These are phyloP conservation scores for Sarcophaga peregrina DNA, from an alignment of 1,140 invertebrate species.

Conservation along the genomic window DNA sequence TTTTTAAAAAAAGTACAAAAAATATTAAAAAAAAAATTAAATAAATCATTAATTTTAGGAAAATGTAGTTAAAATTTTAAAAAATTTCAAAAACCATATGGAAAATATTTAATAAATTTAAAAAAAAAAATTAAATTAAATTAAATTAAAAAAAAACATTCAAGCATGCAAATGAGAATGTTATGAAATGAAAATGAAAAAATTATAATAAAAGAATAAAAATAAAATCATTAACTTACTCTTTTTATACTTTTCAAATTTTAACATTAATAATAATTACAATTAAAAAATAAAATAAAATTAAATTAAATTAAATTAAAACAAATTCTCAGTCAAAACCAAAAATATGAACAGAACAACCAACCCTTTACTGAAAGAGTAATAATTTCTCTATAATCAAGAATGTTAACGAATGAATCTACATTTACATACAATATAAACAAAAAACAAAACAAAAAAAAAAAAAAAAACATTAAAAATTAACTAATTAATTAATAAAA, in stretches of 20 bases:
- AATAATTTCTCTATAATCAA: not conserved
- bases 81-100: not conserved
- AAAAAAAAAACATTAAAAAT: not conserved
- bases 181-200: not conserved
- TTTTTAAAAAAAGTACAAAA: conserved; percentile 40
- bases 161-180: too few species aligned
- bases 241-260: too few species aligned
- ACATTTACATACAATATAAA: not conserved
- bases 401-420: not conserved
- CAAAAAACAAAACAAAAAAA: not conserved
- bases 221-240: not conserved
- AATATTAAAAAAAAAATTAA: not conserved
- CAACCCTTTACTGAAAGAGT: too few species aligned
- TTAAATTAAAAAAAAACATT: too few species aligned
- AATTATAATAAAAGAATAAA: not conserved
- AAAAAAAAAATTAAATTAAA: not conserved
- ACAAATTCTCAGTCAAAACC: not conserved
- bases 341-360: not conserved
- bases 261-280: not conserved
- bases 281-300: not conserved
- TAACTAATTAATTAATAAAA: conserved; percentile 2
- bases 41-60: not conserved
- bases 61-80: not conserved
- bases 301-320: not conserved
- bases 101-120: not conserved